phyloP scores from a whole-genome alignment of 2,888 invertebrate species.

The Hydroisotoma schaefferi region DNA sequence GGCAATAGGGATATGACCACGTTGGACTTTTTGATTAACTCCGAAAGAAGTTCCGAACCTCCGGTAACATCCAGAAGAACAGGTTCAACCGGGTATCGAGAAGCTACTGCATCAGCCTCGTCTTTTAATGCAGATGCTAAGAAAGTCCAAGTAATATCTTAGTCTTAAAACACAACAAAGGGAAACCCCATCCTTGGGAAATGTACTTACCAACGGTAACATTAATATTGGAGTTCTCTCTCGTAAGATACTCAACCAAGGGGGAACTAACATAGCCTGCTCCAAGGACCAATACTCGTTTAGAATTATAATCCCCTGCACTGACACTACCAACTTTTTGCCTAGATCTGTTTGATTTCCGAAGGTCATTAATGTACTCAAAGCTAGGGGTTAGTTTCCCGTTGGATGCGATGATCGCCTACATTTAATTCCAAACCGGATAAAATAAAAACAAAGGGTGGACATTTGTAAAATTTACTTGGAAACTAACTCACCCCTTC shows the following conservation, averaged over 20 bases:
- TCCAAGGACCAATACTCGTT: conserved; percentile 82
- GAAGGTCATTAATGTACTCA: conserved; percentile 88
- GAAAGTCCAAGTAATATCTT: conserved; percentile 9
- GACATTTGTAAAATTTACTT: not conserved
- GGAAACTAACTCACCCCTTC: conserved; percentile 59
- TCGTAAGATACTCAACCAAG: conserved; percentile 85
- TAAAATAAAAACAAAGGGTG: not conserved
- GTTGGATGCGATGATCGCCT: conserved; percentile 96
- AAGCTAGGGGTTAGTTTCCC: conserved; percentile 87
- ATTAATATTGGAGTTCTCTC: conserved; percentile 67
- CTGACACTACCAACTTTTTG: conserved; percentile 12
- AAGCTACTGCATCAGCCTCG: conserved; percentile 79
- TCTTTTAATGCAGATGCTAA: conserved; percentile 78
- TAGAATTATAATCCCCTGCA: conserved; percentile 50
- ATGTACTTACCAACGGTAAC: conserved; percentile 71
- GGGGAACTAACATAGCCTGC: conserved; percentile 94
- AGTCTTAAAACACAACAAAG: not conserved
- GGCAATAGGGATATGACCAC: conserved; percentile 86
- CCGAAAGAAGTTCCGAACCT: conserved; percentile 63
- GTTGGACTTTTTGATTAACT: conserved; percentile 69
- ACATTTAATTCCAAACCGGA: conserved; percentile 51
- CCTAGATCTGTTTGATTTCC: conserved; percentile 62
- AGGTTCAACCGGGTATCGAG: conserved; percentile 71
- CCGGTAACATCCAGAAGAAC: conserved; percentile 79
- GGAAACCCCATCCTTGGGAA: not conserved